phyloP scores from a whole-genome alignment of 2,113 vertebrate species.

The Xerus inauris region DNA sequence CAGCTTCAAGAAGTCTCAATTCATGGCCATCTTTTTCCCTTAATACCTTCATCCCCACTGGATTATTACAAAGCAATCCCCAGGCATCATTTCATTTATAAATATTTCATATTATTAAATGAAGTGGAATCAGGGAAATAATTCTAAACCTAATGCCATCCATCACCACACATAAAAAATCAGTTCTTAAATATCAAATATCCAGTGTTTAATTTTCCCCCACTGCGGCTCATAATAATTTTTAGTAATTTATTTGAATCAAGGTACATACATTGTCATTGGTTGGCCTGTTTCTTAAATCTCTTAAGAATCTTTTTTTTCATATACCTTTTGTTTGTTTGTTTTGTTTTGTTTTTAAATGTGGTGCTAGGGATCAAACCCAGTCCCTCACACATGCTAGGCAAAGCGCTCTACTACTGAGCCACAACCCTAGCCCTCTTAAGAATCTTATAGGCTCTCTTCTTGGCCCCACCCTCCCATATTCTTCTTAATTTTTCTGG shows the following conservation, averaged over 20 bases:
- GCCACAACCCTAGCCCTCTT: not conserved
- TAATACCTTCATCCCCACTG: not conserved
- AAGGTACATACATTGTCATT: not conserved
- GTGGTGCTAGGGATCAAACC: no score
- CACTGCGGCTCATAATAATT: not conserved
- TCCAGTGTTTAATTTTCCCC: not conserved
- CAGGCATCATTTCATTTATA: not conserved
- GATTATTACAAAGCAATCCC: not conserved
- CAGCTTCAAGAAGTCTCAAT: not conserved
- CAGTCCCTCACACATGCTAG: no score
- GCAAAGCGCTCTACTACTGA: no score
- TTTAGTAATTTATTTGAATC: slow-evolving; percentile 35
- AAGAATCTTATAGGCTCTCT: not conserved
- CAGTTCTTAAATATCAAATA: not conserved
- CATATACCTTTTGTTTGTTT: no score
- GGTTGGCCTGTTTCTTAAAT: not conserved
- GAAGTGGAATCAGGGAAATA: not conserved
- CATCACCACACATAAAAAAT: not conserved
- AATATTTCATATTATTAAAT: not conserved
- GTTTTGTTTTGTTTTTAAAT: no score
- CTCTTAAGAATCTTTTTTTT: not conserved
- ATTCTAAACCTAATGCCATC: not conserved
- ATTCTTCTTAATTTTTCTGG: not conserved
- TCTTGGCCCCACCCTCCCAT: not conserved
- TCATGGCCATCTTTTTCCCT: not conserved